Percentiles rank a stretch among this genome's conserved stretches.
phyloP scores from a whole-genome alignment of 2,113 vertebrate species.

The Malaclemys terrapin region DNA sequence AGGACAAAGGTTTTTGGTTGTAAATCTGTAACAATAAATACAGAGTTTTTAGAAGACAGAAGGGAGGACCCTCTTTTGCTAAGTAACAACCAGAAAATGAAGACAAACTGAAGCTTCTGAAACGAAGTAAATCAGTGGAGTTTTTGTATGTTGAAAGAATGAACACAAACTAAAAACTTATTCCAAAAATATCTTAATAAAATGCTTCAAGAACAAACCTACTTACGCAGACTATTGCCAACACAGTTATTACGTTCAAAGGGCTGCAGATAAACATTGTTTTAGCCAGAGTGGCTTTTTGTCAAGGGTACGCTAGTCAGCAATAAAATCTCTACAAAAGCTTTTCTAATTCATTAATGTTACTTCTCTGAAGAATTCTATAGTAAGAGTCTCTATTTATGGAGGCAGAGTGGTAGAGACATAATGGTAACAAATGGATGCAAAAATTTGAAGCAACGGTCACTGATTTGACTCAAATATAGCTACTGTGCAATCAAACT shows the following conservation, averaged over 20 bases:
- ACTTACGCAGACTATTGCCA: not conserved
- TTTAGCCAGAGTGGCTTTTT: not conserved
- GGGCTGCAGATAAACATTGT: not conserved
- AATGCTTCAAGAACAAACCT: not conserved
- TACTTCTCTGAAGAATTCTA: not conserved
- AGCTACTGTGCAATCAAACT: not conserved
- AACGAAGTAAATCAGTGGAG: not conserved
- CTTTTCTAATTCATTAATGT: not conserved
- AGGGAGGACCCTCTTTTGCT: fast-evolving
- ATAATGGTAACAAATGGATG: not conserved
- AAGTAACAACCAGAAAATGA: not conserved
- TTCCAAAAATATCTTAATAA: not conserved
- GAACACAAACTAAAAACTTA: not conserved
- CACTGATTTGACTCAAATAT: not conserved
- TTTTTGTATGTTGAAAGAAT: not conserved
- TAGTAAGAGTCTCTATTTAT: fast-evolving
- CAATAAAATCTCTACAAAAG: not conserved
- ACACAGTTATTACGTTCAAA: not conserved
- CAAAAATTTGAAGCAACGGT: not conserved
- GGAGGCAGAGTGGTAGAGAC: not conserved
- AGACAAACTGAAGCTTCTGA: not conserved
- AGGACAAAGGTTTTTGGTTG: not conserved
- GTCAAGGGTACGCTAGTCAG: not conserved
- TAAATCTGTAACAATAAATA: not conserved
- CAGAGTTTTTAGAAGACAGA: not conserved